Conservation (phyloP, 2,113 vertebrate genomes). For the Centrocercus urophasianus region DNA sequence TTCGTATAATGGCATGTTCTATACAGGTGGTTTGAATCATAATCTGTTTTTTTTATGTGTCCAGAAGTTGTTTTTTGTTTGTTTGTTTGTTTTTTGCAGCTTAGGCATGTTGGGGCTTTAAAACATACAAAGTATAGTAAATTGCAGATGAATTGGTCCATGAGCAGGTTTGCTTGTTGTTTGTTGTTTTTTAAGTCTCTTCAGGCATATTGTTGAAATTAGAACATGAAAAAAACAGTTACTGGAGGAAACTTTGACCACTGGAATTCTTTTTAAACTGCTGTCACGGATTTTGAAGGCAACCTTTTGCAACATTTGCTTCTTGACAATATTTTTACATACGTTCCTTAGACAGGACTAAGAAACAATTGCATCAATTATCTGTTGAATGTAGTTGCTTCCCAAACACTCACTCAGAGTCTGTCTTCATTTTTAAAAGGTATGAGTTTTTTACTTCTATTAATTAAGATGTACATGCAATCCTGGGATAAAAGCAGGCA, state of each 20-base stretch:
- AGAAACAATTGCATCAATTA: background rate
- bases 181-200: background rate
- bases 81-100: constrained; percentile 73
- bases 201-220: constrained; percentile 66
- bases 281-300: constrained; percentile 61
- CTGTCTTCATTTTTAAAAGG: background rate
- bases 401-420: background rate
- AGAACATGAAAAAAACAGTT: constrained; percentile 11
- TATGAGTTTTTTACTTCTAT: accelerated
- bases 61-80: constrained; percentile 72
- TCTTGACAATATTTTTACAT: background rate
- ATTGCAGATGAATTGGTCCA: constrained; percentile 81
- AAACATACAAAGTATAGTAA: constrained; percentile 78
- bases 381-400: background rate
- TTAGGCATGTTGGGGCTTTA: constrained; percentile 75
- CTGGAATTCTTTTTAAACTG: constrained; percentile 68
- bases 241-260: constrained; percentile 65
- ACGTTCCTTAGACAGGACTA: background rate
- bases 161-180: background rate
- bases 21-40: constrained; percentile 79
- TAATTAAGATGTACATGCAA: background rate
- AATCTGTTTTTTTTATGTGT: constrained; percentile 79
- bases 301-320: background rate
- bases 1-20: constrained; percentile 78
- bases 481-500: background rate